Percentiles rank a stretch among this genome's conserved stretches.
phyloP scores from a whole-genome alignment of 1,140 invertebrate genomes.

The Wasmannia auropunctata region DNA sequence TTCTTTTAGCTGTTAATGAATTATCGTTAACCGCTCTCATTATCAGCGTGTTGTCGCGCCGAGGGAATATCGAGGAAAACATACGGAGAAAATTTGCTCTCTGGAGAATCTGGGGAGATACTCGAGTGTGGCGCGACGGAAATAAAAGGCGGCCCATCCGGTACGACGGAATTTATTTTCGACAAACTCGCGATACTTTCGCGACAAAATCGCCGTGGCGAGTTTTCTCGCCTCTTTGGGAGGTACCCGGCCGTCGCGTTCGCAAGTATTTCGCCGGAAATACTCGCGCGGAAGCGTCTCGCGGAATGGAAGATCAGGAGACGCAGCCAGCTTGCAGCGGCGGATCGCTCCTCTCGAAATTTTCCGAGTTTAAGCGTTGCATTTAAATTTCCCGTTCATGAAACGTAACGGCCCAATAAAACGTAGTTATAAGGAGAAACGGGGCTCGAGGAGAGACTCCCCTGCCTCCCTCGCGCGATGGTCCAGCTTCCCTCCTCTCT shows the following conservation, averaged over 20 bases:
- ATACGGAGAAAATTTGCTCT: neutral
- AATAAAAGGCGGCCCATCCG: neutral
- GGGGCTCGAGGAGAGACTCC: too few species aligned
- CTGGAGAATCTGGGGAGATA: neutral
- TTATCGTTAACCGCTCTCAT: constrained; percentile 1
- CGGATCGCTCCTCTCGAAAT: neutral
- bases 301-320: neutral
- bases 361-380: constrained; percentile 25
- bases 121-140: neutral
- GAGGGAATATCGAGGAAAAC: neutral
- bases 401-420: constrained; percentile 48
- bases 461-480: neutral
- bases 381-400: constrained; percentile 56
- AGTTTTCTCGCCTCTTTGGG: too few species aligned
- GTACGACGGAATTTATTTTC: neutral
- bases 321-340: too few species aligned
- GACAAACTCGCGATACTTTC: neutral
- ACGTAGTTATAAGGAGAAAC: constrained; percentile 48
- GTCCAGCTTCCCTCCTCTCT: too few species aligned
- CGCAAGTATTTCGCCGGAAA: neutral
- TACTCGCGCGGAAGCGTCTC: neutral
- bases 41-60: neutral
- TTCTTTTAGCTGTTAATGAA: neutral
- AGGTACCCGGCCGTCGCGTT: neutral
- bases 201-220: neutral